Base-by-base conservation (phyloP, 2,797 vertebrate species). In the Enteromius fasciolatus region DNA sequence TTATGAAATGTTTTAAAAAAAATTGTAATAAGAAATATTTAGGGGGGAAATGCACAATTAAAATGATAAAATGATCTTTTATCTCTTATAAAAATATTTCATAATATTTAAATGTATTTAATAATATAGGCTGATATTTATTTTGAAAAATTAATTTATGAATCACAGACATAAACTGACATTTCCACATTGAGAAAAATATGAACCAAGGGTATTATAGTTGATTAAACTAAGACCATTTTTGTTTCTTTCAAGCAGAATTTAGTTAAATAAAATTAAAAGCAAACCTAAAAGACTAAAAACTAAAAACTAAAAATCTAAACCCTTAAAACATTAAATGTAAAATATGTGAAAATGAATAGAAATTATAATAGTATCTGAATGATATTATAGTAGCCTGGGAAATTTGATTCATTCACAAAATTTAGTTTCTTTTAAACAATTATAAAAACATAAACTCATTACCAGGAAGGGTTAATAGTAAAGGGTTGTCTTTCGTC, bases 401-500 rank as follows among this genome's bases (percentile, higher is more conserved):
- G 18, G 11, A 23, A 59, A 72, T 50, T 72, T 5, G 2, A 41
- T 57, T 61, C 23, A 28, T 76, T 63, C 57, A 63, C 17, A 63
- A 63, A 63, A 75, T 10, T 5, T 5, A 3, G 9, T 63, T 63
- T 20, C 0, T 31, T 63, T 20, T 63, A 18, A 63, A 61, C 46
- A n/a, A 17, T 67, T n/a, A 20, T 39, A 18, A 41, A 76, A 28
- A 9, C 33, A 5, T 63, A 23, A 25, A 9, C 48, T 59, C 14
- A 17, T 63, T 66, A 54, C 33, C 46, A 28, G 46, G 31, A 75
- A 75, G 50, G 28, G 4, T 44, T 68, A 44, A 23, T 18, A 63
- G n/a, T 31, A 72, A 44, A 36, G 2, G 33, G 67, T 46, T 54
- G 41, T 52, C 5, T 67, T 54, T 80, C 8, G 25, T 80, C 78